Conservation (phyloP, 1,140 invertebrate species). For the Heliothis virescens region DNA sequence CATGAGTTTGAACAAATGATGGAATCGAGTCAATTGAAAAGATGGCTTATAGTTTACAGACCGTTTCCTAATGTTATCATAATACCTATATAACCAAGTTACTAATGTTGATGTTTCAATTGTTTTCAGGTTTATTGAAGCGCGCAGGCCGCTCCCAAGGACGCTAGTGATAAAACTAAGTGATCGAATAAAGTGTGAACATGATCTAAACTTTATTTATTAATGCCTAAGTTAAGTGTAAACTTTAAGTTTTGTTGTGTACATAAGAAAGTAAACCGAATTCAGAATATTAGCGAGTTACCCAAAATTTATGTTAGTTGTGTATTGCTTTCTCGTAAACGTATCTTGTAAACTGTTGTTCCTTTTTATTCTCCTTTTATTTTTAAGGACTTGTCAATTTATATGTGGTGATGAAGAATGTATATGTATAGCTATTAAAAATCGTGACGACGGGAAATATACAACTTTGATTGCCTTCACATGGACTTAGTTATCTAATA, state of each 20-base stretch:
- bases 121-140: constrained; percentile 77
- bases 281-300: constrained; percentile 65
- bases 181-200: constrained; percentile 63
- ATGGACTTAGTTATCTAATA: neutral
- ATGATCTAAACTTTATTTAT: constrained; percentile 75
- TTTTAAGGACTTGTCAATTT: constrained; percentile 4
- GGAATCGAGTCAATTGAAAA: no score
- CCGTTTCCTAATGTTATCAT: no score
- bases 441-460: no score
- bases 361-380: constrained; percentile 24
- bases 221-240: constrained; percentile 60
- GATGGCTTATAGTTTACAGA: no score
- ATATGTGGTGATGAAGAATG: neutral
- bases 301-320: constrained; percentile 54
- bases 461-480: no score
- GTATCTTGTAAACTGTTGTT: constrained; percentile 38
- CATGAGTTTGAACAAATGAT: no score
- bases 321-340: constrained; percentile 15
- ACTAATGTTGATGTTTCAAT: constrained; percentile 36
- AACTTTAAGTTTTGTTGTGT: constrained; percentile 62
- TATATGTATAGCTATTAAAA: neutral
- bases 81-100: neutral
- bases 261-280: constrained; percentile 62
- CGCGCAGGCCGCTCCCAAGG: constrained; percentile 46
- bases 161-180: constrained; percentile 68